Evolutionary conservation across 1,140 invertebrate species (phyloP), one percentile per base, ranked within the genome.

Genomic region (Drosophila lacertosa): DNA sequence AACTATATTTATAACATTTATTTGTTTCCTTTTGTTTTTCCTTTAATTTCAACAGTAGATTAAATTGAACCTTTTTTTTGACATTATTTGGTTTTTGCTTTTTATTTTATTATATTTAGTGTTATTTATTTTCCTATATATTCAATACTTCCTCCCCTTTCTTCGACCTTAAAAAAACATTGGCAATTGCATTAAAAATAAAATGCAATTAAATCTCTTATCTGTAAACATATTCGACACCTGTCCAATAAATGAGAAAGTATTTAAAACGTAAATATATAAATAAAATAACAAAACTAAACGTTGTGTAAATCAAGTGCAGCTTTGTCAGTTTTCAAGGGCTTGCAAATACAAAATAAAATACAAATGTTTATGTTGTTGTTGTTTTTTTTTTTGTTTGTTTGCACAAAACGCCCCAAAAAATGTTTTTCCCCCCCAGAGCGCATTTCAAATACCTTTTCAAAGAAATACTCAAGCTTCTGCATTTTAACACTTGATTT

Each of bases 401-500:
- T 32, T n/a, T 16, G 22, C 32, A 42, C 64, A 59, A 47, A 48
- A 11, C 37, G 32, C 10, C 5, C 20, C 53, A 40, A 58, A 47
- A 51, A 18, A 33, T n/a, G n/a, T n/a, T n/a, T 16, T 33, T 7
- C 18, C 35, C 35, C 42, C 50, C 20, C 2, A 9, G 9, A 29
- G 6, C 26, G 7, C 26, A 5, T 7, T 7, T 29, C 26, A 29
- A 15, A 50, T 35, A 51, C 26, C 3, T 39, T 35, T 60, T 48
- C 20, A 42, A 64, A 50, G 35, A 42, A 66, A 68, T 44, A 18
- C 53, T 33, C 53, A 53, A 86, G 73, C 77, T 77, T 77, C 73
- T 74, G 64, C 73, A 70, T 88, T 84, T 88, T 82, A 81, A 88
- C 82, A 88, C 81, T 75, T 88, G 81, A 88, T 86, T 86, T 86